Evolutionary conservation across 2,797 vertebrate species (phyloP).

Genomic region (Parotocinclus haroldoi): DNA sequence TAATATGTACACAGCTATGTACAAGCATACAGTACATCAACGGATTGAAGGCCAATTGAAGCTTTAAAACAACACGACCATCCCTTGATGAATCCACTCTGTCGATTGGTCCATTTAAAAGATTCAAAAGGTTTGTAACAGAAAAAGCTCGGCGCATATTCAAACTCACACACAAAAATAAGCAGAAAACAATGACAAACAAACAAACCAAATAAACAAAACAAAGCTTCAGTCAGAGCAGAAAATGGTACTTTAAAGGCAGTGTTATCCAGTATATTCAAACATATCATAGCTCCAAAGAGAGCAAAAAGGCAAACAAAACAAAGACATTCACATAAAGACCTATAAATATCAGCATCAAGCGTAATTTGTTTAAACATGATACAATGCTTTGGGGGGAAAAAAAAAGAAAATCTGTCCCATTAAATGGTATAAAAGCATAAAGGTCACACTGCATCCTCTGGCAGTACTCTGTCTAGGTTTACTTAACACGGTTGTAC

Average conservation of each 20-base stretch:
- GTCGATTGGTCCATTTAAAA: conserved; percentile 48
- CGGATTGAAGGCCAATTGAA: conserved; percentile 16
- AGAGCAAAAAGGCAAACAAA: conserved; percentile 44
- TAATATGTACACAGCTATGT: conserved; percentile 37
- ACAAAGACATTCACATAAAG: background rate
- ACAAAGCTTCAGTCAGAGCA: background rate
- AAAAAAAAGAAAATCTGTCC: background rate
- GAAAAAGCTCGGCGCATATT: background rate
- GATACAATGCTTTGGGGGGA: too few species aligned
- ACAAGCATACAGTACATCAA: conserved; percentile 38
- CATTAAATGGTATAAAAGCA: background rate
- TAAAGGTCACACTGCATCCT: conserved; percentile 8
- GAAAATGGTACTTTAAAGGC: too few species aligned
- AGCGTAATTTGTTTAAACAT: background rate
- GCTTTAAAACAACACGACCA: too few species aligned
- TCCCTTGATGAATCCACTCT: background rate
- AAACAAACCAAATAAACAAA: conserved; percentile 9
- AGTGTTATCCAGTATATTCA: too few species aligned
- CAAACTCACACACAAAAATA: background rate
- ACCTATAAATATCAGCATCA: background rate
- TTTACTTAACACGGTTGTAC: too few species aligned
- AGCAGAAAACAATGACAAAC: conserved; percentile 7
- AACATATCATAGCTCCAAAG: conserved; percentile 45
- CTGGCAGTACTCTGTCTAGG: background rate
- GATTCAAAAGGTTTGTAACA: too few species aligned